These are phyloP conservation scores for Harpalus rufipes DNA, from an alignment of 2,888 invertebrate species.

Conservation along the genomic window DNA sequence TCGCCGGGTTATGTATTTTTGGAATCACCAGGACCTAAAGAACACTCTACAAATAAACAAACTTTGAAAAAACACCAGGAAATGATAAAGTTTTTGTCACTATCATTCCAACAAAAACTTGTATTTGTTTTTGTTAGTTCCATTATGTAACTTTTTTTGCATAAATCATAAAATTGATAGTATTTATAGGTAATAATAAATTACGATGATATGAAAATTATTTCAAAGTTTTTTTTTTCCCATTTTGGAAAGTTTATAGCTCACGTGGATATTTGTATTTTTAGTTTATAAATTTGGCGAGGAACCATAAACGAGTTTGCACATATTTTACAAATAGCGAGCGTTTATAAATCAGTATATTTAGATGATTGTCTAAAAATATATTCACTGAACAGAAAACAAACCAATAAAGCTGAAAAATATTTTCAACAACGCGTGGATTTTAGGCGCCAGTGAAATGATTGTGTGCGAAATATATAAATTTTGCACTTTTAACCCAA, in stretches of 20 bases:
- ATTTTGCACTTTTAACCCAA: neutral
- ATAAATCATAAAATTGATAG: no score
- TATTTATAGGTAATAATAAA: neutral
- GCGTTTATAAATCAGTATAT: slow-evolving; percentile 14
- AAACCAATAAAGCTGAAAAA: slow-evolving; percentile 7
- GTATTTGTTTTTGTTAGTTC: neutral
- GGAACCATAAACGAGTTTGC: slow-evolving; percentile 14
- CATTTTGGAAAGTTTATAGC: neutral
- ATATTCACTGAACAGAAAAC: neutral
- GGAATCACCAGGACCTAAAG: slow-evolving; percentile 48
- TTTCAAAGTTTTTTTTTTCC: neutral
- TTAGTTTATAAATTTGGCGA: slow-evolving; percentile 7
- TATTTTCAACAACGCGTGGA: neutral
- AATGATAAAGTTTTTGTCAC: neutral
- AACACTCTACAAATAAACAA: slow-evolving; percentile 46
- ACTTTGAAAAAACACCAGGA: neutral
- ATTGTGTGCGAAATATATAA: neutral
- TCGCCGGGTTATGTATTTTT: slow-evolving; percentile 54
- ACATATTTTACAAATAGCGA: slow-evolving; percentile 9
- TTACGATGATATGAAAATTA: neutral
- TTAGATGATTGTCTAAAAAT: slow-evolving; percentile 38
- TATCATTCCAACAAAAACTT: slow-evolving; percentile 2
- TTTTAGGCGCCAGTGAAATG: neutral
- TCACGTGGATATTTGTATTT: slow-evolving; percentile 12
- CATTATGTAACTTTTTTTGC: neutral